Evolutionary conservation across 2,888 invertebrate genomes (phyloP).

Genomic region (Flabesymbios commensalis): DNA sequence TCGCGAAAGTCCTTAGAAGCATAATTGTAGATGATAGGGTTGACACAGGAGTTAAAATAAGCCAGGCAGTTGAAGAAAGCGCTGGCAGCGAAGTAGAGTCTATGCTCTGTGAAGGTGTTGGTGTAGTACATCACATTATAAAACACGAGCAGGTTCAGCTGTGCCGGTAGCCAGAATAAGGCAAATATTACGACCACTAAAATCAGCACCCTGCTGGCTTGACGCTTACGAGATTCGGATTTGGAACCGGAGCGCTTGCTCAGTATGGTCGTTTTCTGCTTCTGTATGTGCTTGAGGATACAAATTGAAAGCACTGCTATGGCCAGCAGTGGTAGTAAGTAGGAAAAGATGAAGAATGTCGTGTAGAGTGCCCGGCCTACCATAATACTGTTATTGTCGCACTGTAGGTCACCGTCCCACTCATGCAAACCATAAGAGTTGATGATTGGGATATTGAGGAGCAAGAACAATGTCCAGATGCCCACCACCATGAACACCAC

Average conservation of each 20-base stretch:
- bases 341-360: conserved; percentile 35
- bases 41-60: conserved; percentile 38
- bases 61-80: conserved; percentile 35
- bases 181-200: conserved; percentile 39
- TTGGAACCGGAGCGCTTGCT: conserved; percentile 17
- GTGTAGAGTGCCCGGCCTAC: conserved; percentile 25
- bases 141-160: conserved; percentile 35
- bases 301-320: conserved; percentile 33
- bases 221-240: conserved; percentile 22
- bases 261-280: conserved; percentile 15
- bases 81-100: conserved; percentile 26
- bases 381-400: conserved; percentile 20
- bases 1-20: conserved; percentile 38
- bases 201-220: conserved; percentile 33
- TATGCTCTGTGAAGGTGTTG: no score
- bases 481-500: conserved; percentile 64
- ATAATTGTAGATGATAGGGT: conserved; percentile 39
- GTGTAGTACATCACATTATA: conserved; percentile 29
- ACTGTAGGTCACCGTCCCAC: not conserved
- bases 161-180: conserved; percentile 38
- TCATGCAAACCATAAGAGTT: conserved; percentile 6
- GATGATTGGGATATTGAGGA: conserved; percentile 16
- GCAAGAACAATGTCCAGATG: conserved; percentile 16
- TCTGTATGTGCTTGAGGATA: conserved; percentile 32
- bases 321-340: conserved; percentile 30